A percentile compares a stretch with the other conserved stretches of the same genome.
Evolutionary conservation across 2,113 vertebrate genomes (phyloP).

Genomic region (Sceloporus undulatus): DNA sequence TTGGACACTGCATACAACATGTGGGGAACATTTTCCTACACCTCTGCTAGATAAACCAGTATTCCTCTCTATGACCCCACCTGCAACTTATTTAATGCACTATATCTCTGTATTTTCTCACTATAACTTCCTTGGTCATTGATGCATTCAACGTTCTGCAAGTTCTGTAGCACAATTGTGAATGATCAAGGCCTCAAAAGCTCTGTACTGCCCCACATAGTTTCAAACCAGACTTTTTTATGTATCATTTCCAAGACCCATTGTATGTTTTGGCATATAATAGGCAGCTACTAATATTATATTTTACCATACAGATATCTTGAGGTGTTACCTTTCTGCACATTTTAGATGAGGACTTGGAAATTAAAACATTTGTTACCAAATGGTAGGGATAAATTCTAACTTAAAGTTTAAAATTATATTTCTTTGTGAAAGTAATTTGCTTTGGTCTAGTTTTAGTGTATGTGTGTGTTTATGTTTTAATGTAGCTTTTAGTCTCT

Average conservation of each 20-base stretch:
- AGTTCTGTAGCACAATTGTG: neutral
- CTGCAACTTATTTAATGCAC: neutral
- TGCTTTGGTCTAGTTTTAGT: neutral
- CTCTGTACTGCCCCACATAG: too few species aligned
- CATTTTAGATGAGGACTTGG: neutral
- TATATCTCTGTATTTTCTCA: neutral
- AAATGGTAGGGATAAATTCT: neutral
- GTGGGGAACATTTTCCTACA: too few species aligned
- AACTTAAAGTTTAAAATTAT: neutral
- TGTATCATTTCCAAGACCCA: neutral
- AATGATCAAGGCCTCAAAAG: neutral
- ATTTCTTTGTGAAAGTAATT: neutral
- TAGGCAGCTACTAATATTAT: neutral
- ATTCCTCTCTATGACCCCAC: neutral
- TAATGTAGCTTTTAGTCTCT: neutral
- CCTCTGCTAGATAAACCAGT: too few species aligned
- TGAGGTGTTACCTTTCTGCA: neutral
- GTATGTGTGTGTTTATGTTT: neutral
- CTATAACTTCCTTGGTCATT: neutral
- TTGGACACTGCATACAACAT: too few species aligned
- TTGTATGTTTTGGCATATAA: neutral
- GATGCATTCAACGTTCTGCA: too few species aligned
- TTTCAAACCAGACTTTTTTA: neutral
- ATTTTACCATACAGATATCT: neutral
- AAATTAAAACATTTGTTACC: neutral